Conservation (phyloP, 1,140 invertebrate genomes). For the Heliconius nattereri region DNA sequence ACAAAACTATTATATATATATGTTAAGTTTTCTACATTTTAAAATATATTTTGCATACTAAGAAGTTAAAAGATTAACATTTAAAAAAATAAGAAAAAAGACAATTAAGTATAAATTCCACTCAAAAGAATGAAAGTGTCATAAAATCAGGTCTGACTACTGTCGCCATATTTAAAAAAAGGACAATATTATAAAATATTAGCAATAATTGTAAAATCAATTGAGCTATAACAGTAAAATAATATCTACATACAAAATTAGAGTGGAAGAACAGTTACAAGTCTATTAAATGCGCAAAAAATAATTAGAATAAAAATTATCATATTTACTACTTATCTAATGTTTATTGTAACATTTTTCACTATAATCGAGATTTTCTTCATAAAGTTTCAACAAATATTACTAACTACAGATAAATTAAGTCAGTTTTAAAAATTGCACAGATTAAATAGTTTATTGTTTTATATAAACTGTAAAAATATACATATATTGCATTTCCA, state of each 20-base stretch:
- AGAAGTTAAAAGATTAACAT: too few relatives aligned
- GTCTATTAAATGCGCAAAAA: slow-evolving; percentile 20
- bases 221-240: slow-evolving; percentile 12
- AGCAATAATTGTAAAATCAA: background rate
- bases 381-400: background rate
- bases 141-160: background rate
- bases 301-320: slow-evolving; percentile 17
- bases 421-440: slow-evolving; percentile 6
- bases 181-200: background rate
- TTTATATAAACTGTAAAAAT: background rate
- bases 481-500: background rate
- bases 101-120: background rate
- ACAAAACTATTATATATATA: too few relatives aligned
- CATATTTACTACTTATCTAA: slow-evolving; percentile 25
- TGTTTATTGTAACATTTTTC: slow-evolving; percentile 22
- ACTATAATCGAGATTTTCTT: slow-evolving; percentile 7
- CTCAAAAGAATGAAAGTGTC: background rate
- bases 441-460: background rate
- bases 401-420: background rate
- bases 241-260: slow-evolving; percentile 7
- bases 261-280: slow-evolving; percentile 22
- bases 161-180: background rate
- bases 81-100: too few relatives aligned
- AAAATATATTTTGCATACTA: too few relatives aligned
- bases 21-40: too few relatives aligned